Evolutionary conservation across 2,888 invertebrate species (phyloP), one percentile per base, ranked within the genome.

Genomic region (Leptopterna dolabrata): DNA sequence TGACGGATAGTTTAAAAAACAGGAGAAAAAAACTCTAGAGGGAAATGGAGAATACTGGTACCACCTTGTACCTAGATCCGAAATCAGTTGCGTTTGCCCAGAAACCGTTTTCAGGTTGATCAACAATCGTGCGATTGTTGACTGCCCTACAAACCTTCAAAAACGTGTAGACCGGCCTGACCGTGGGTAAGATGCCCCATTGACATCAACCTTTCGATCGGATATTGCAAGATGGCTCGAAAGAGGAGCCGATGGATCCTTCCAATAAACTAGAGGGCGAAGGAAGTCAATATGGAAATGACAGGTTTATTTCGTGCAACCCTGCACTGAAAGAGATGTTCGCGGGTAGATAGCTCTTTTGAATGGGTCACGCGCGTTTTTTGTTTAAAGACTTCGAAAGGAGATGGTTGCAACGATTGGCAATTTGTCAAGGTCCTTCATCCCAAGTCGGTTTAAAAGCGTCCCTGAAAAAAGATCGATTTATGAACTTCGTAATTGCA

Each of bases 291-390:
- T 24, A 63, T 63, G 63, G 24, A 63, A 63, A 63, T 63, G 63
- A 63, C 63, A 63, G 63, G 63, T 63, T 24, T 63, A 63, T 63
- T 63, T 63, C 63, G 63, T 63, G 63, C 63, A 63, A 24, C 7
- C 13, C 63, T 11, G 63, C 9, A 63, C 24, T 63, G 63, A 63
- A n/a, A 63, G 63, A 63, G 63, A 63, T 63, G 63, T 63, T 63
- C 63, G 24, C 19, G 11, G 24, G 13, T 24, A 63, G 63, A 63
- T 63, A 63, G 63, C 24, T 19, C 19, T 63, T 51, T 24, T 63
- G 63, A 63, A 63, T 19, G 63, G 63, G 63, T 63, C 63, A 63
- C 63, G 63, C 63, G 63, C 63, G 63, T 63, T 63, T 63, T n/a
- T 36, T 63, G n/a, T n/a, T 63, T 63, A 19, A 19, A 63, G 19